phyloP scores from a whole-genome alignment of 2,888 invertebrate genomes.

The Callosobruchus maculatus region DNA sequence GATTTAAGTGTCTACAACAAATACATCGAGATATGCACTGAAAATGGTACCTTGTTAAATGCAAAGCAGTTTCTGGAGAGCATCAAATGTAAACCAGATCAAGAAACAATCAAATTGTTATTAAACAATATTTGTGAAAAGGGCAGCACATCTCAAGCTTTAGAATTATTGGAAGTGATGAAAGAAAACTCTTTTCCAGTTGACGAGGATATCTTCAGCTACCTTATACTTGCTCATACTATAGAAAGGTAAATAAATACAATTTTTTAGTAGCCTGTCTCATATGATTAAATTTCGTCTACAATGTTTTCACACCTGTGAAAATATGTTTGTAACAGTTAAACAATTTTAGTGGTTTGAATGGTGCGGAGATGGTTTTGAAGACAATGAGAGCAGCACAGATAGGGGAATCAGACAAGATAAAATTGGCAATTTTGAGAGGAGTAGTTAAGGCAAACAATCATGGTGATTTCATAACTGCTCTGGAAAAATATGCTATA shows the following conservation, averaged over 20 bases:
- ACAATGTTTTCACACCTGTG: too few species aligned
- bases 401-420: conserved; percentile 50
- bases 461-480: conserved; percentile 40
- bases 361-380: conserved; percentile 52
- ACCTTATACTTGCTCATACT: conserved; percentile 59
- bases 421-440: conserved; percentile 52
- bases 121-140: conserved; percentile 55
- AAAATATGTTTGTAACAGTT: too few species aligned
- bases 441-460: conserved; percentile 54
- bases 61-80: conserved; percentile 50
- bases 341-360: conserved; percentile 38
- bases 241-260: conserved; percentile 49
- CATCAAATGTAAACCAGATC: conserved; percentile 52
- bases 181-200: conserved; percentile 53
- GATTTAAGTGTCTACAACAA: conserved; percentile 55
- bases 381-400: conserved; percentile 59
- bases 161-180: conserved; percentile 60
- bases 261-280: conserved; percentile 4
- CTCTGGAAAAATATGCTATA: conserved; percentile 41
- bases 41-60: conserved; percentile 53
- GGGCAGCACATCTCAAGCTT: conserved; percentile 57
- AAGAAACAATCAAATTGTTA: conserved; percentile 56
- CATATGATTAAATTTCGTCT: too few species aligned
- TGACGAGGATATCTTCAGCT: conserved; percentile 58
- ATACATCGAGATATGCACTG: conserved; percentile 57